Percentiles rank a stretch among this genome's conserved stretches.
Evolutionary conservation across 2,888 invertebrate species (phyloP).

Genomic region (Lucinisca nassula): DNA sequence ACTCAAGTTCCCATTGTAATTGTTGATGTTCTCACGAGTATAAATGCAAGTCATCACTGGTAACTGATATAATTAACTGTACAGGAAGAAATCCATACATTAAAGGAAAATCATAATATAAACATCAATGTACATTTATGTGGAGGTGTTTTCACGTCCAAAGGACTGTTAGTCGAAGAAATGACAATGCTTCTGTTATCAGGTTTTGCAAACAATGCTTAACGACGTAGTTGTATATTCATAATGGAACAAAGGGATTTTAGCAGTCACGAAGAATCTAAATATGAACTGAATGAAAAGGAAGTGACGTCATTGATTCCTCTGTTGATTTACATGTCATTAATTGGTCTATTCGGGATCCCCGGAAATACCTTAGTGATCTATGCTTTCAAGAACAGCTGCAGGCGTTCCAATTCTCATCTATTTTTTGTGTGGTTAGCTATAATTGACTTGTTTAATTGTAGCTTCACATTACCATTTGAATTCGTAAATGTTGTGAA

Average conservation of each 20-base stretch:
- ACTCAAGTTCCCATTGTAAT: too few species aligned
- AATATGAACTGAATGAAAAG: slow-evolving; percentile 90
- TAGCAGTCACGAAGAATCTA: slow-evolving; percentile 93
- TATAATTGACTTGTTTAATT: slow-evolving; percentile 50
- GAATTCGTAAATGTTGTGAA: slow-evolving; percentile 55
- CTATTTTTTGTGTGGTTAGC: slow-evolving; percentile 61
- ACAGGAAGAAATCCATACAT: too few species aligned
- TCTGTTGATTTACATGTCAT: slow-evolving; percentile 35
- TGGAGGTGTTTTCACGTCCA: too few species aligned
- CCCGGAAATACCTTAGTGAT: slow-evolving; percentile 58
- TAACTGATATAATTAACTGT: too few species aligned
- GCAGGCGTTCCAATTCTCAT: slow-evolving; percentile 40
- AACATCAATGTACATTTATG: too few species aligned
- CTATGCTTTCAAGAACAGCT: slow-evolving; percentile 26
- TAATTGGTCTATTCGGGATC: slow-evolving; percentile 51
- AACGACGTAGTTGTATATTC: background rate
- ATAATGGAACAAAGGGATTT: background rate
- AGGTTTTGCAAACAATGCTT: too few species aligned
- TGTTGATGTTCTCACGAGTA: too few species aligned
- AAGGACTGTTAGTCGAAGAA: too few species aligned
- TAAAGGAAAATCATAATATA: too few species aligned
- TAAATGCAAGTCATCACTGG: too few species aligned
- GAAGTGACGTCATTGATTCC: slow-evolving; percentile 39
- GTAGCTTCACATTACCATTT: slow-evolving; percentile 40
- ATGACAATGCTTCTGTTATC: too few species aligned